Evolutionary conservation across 2,113 vertebrate genomes (phyloP), one percentile per base, ranked within the genome.

Genomic region (Pollachius pollachius): DNA sequence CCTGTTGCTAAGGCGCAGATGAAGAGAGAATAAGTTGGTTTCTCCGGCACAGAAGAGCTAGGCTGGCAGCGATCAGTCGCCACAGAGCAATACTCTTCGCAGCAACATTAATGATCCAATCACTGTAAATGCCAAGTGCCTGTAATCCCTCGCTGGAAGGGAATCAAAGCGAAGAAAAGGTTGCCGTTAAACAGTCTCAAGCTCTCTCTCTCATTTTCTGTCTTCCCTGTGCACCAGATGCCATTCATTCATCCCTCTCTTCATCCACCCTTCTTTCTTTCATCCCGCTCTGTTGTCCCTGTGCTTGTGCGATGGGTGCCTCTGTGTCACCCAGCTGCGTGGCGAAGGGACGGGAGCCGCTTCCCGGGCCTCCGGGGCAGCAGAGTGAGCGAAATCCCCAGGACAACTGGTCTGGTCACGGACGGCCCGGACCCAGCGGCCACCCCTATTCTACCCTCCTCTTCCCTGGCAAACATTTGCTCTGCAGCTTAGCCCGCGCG

Each of bases 351-450:
- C 92, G 92, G 88, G 85, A 80, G 77, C 80, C 91, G 89, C 90
- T 90, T 71, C 81, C 70, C 76, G 71, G 81, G 37, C 63, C 30
- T 19, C 91, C 52, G 72, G 75, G 78, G 81, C 64, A 75, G 76
- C 7, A 74, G 77, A 80, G 71, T 13, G 70, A 81, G 79, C 81
- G 84, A 93, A 99, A 99, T 99, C 97, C 97, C 91, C 90, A 91
- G 89, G 92, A 95, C 94, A 94, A 95, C 95, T 96, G 93, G 95
- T 98, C 97, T 99, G 94, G 95, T 98, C 97, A 99, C 96, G 96
- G 94, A 98, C 93, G 82, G 74, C 79, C 73, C 80, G 68, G 78
- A 85, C 84, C 87, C 82, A 87, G 88, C 86, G 84, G 88, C 88
- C 87, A 82, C 88, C 81, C 87, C 91, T 89, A 92, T 93, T 94